These are phyloP conservation scores for Amphilophus citrinellus DNA, from an alignment of 2,113 vertebrate species.

Conservation along the genomic window DNA sequence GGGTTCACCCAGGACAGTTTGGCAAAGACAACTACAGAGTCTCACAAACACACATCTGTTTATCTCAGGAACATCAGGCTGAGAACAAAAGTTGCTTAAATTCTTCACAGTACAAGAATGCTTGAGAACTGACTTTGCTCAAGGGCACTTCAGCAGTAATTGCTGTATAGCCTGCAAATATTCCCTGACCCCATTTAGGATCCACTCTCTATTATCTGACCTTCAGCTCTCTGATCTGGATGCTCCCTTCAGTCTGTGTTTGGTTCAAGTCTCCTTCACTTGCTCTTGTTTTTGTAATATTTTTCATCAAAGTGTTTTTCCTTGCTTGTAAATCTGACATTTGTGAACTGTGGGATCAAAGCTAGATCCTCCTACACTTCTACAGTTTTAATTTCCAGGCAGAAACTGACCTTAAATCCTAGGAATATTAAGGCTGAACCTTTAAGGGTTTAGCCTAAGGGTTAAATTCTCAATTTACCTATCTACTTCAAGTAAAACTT, in stretches of 20 bases:
- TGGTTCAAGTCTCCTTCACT: slow-evolving; percentile 16
- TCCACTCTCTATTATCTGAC: slow-evolving; percentile 7
- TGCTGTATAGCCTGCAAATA: neutral
- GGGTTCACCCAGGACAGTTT: neutral
- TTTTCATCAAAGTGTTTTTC: slow-evolving; percentile 28
- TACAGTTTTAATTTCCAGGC: neutral
- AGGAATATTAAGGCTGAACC: neutral
- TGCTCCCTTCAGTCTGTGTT: neutral
- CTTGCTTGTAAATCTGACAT: slow-evolving; percentile 23
- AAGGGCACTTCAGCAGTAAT: slow-evolving; percentile 6
- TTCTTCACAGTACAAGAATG: neutral
- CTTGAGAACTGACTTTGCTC: slow-evolving; percentile 18
- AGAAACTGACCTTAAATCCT: slow-evolving; percentile 21
- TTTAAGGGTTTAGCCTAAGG: slow-evolving; percentile 12
- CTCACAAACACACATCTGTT: neutral
- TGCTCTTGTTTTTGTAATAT: slow-evolving; percentile 32
- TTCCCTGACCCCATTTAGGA: neutral
- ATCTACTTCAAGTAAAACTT: neutral
- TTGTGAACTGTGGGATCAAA: slow-evolving; percentile 44
- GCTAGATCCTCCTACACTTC: neutral
- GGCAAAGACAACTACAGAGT: neutral
- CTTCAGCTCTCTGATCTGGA: slow-evolving; percentile 14
- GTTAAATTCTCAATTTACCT: neutral
- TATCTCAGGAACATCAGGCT: neutral
- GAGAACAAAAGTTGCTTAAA: neutral